phyloP scores from a whole-genome alignment of 35 echinoderm and acorn worm species.

The Heliocidaris erythrogramma region DNA sequence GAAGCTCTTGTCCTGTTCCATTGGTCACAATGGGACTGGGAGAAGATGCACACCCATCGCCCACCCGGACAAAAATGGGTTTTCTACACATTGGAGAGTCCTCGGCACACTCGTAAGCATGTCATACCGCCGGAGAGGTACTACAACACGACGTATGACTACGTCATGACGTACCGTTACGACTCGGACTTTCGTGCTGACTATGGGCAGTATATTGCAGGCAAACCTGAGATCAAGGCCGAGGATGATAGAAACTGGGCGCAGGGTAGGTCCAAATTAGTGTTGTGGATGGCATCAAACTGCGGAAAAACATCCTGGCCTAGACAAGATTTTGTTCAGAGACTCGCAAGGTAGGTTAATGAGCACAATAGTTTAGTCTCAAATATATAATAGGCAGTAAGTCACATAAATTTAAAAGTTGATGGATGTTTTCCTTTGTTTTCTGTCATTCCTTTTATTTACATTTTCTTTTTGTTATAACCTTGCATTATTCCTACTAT shows the following conservation, averaged over 20 bases:
- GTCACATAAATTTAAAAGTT: too few relatives aligned
- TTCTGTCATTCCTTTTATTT: too few relatives aligned
- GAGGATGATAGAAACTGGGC: conserved; percentile 25
- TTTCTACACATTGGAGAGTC: conserved; percentile 83
- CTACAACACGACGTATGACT: conserved; percentile 47
- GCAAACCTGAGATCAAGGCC: background rate
- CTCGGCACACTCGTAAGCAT: conserved; percentile 62
- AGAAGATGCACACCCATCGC: conserved; percentile 38
- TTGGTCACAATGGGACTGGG: conserved; percentile 62
- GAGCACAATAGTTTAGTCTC: background rate
- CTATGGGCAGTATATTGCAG: conserved; percentile 62
- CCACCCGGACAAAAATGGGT: conserved; percentile 66
- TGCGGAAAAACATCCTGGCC: conserved; percentile 60
- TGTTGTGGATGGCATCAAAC: conserved; percentile 77
- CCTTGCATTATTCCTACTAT: too few relatives aligned
- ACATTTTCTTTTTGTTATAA: too few relatives aligned
- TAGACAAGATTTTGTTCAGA: conserved; percentile 53
- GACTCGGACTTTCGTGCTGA: conserved; percentile 66
- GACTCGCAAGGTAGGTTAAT: conserved; percentile 33
- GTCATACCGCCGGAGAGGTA: conserved; percentile 42
- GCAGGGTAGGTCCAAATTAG: conserved; percentile 39
- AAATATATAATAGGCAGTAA: too few relatives aligned
- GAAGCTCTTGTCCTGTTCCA: conserved; percentile 68
- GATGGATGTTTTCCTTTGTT: too few relatives aligned
- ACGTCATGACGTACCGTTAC: conserved; percentile 62